These are phyloP conservation scores for Anthoscopus minutus DNA, from an alignment of 2,113 vertebrate genomes.

Conservation along the genomic window DNA sequence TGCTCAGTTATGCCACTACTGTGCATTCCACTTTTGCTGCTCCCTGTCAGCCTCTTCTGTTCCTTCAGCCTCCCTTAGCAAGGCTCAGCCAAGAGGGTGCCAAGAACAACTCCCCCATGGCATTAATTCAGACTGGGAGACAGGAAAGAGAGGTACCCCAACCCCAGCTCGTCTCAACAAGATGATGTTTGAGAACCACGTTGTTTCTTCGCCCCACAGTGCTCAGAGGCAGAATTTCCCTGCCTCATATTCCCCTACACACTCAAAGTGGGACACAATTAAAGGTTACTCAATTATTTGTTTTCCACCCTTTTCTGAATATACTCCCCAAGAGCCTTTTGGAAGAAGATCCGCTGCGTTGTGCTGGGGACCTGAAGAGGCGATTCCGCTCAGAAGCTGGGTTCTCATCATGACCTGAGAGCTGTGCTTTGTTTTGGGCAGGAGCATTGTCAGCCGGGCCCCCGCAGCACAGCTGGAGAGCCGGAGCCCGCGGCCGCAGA, in stretches of 20 bases:
- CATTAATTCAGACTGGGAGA: background rate
- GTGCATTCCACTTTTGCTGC: background rate
- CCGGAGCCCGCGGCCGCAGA: background rate
- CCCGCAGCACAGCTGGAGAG: background rate
- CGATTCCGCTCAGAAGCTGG: background rate
- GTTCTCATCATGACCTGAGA: background rate
- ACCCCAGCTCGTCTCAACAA: background rate
- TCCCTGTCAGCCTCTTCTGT: background rate
- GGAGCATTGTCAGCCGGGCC: background rate
- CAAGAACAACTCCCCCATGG: background rate
- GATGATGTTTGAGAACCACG: background rate
- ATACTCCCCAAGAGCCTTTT: background rate
- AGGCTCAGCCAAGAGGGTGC: background rate
- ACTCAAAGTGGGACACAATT: background rate
- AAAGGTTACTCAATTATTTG: background rate
- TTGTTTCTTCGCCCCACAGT: accelerated
- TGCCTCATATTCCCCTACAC: background rate
- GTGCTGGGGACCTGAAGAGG: background rate
- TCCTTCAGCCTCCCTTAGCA: background rate
- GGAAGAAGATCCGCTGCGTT: background rate
- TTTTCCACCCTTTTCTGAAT: background rate
- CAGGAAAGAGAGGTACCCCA: background rate
- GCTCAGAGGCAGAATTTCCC: background rate
- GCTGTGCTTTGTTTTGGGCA: background rate
- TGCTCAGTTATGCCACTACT: background rate